These are phyloP conservation scores for Orthonyx spaldingii DNA, from an alignment of 2,113 vertebrate genomes.

Conservation along the genomic window DNA sequence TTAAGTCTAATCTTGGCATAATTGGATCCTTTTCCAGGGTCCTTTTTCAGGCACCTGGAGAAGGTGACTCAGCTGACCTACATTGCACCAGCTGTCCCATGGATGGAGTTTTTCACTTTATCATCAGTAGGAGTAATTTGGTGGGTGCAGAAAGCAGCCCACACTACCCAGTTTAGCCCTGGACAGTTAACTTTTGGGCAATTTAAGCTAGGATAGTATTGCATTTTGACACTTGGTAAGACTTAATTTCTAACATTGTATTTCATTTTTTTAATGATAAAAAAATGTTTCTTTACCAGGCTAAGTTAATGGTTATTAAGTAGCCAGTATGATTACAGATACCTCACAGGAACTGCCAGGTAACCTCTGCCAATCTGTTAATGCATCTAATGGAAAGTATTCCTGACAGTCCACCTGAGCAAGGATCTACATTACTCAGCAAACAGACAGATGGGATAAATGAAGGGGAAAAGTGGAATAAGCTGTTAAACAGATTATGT, in stretches of 20 bases:
- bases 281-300: background rate
- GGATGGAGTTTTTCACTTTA: background rate
- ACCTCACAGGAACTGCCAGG: background rate
- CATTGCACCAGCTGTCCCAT: background rate
- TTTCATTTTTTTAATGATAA: background rate
- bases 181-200: background rate
- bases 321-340: background rate
- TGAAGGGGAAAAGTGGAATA: constrained; percentile 41
- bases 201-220: background rate
- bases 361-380: background rate
- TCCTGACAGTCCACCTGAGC: constrained; percentile 13
- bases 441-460: constrained; percentile 34
- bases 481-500: constrained; percentile 45
- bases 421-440: background rate
- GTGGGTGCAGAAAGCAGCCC: background rate
- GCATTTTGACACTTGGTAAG: background rate
- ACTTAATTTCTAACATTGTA: background rate
- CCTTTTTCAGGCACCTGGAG: background rate
- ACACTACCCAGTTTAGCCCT: background rate
- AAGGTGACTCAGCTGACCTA: constrained; percentile 36
- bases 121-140: background rate
- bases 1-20: background rate
- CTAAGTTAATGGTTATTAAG: background rate
- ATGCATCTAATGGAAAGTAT: background rate
- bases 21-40: constrained; percentile 12